These are phyloP conservation scores for Xenopus borealis DNA, from an alignment of 2,113 vertebrate genomes.

Conservation along the genomic window DNA sequence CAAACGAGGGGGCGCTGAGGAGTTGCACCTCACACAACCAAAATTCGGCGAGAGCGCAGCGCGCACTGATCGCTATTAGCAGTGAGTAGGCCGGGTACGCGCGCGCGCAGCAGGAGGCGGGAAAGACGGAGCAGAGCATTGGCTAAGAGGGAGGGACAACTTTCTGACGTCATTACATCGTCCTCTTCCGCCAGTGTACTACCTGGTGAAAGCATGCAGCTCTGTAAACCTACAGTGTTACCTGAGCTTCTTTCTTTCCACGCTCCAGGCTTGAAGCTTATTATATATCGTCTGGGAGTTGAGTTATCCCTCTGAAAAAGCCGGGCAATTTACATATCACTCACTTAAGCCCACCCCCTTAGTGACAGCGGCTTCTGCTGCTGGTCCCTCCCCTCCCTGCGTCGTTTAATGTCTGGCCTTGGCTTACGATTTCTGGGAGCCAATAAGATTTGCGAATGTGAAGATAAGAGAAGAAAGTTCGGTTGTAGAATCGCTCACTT, in stretches of 20 bases:
- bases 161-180: slow-evolving; percentile 10
- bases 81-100: slow-evolving; percentile 47
- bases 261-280: too few species aligned
- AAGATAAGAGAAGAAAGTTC: too few species aligned
- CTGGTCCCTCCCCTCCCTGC: slow-evolving; percentile 14
- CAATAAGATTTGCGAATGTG: neutral
- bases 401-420: slow-evolving; percentile 27
- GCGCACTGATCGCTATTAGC: slow-evolving; percentile 36
- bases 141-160: slow-evolving; percentile 9
- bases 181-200: slow-evolving; percentile 4
- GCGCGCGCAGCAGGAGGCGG: slow-evolving; percentile 14
- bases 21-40: slow-evolving; percentile 37
- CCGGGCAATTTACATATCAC: neutral
- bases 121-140: neutral
- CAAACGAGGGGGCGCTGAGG: slow-evolving; percentile 40
- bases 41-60: slow-evolving; percentile 29
- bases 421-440: neutral
- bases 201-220: too few species aligned
- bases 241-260: too few species aligned
- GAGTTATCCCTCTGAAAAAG: too few species aligned
- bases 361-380: neutral
- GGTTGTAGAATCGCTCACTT: too few species aligned
- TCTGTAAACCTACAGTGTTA: too few species aligned
- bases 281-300: too few species aligned
- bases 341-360: neutral